phyloP scores from a whole-genome alignment of 1,140 invertebrate genomes.

The Lordiphosa collinella region DNA sequence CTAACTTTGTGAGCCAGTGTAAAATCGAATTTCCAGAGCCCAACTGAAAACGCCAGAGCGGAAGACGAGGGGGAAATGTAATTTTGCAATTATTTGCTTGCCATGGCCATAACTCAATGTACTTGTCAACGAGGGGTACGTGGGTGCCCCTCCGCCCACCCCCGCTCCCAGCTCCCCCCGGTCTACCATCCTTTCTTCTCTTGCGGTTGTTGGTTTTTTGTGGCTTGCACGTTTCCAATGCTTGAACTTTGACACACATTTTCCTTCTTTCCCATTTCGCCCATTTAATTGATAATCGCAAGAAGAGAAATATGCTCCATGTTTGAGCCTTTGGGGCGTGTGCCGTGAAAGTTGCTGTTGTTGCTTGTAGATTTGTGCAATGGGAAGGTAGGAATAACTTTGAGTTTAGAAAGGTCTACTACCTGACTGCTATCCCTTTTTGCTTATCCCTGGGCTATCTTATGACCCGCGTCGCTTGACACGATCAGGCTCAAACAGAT shows the following conservation, averaged over 20 bases:
- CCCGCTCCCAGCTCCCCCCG: conserved; percentile 1
- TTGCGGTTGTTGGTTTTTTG: conserved; percentile 44
- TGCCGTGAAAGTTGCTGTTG: conserved; percentile 46
- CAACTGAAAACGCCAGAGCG: conserved; percentile 18
- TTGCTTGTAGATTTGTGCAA: conserved; percentile 7
- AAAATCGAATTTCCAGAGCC: background rate
- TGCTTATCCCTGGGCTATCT: conserved; percentile 33
- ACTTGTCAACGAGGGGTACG: conserved; percentile 47
- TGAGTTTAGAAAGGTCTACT: conserved; percentile 25
- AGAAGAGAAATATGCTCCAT: conserved; percentile 63
- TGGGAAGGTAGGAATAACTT: conserved; percentile 17
- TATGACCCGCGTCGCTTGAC: conserved; percentile 36
- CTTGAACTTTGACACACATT: conserved; percentile 75
- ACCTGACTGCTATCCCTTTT: conserved; percentile 29
- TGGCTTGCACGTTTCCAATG: conserved; percentile 66
- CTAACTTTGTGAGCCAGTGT: background rate
- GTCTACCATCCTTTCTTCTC: background rate
- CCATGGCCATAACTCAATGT: conserved; percentile 68
- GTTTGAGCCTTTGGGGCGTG: conserved; percentile 63
- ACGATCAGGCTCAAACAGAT: conserved; percentile 59
- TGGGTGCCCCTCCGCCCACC: conserved; percentile 39
- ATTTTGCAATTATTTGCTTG: conserved; percentile 76
- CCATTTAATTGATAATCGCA: conserved; percentile 66
- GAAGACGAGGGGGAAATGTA: conserved; percentile 38
- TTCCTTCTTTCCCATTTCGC: conserved; percentile 35